phyloP scores from a whole-genome alignment of 2,797 vertebrate species.

The Lateolabrax maculatus region DNA sequence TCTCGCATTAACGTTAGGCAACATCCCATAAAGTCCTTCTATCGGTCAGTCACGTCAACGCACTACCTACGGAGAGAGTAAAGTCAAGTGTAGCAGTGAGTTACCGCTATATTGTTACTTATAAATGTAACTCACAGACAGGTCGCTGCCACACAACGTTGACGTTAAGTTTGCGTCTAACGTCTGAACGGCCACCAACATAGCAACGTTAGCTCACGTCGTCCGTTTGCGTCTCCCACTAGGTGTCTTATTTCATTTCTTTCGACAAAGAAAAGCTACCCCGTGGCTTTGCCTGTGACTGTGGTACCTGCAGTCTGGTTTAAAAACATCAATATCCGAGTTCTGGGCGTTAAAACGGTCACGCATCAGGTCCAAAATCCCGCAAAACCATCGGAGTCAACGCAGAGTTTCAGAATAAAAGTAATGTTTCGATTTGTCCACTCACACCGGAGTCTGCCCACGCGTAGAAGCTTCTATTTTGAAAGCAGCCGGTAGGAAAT shows the following conservation, averaged over 20 bases:
- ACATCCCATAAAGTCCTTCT: too few species aligned
- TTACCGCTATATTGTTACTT: not conserved
- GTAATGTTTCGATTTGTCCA: not conserved
- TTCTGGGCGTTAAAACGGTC: not conserved
- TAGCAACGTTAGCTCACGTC: conserved; percentile 28
- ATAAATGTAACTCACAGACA: not conserved
- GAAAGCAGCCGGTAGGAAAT: conserved; percentile 16
- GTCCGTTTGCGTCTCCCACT: not conserved
- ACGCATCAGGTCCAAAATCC: not conserved
- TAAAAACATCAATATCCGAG: not conserved
- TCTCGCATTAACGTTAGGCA: not conserved
- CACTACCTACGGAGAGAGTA: not conserved
- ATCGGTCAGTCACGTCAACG: not conserved
- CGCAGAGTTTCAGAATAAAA: conserved; percentile 55
- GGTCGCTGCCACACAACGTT: not conserved
- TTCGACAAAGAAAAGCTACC: not conserved
- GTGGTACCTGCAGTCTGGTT: not conserved
- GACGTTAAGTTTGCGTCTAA: not conserved
- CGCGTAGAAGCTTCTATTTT: conserved; percentile 56
- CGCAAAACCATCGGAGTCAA: not conserved
- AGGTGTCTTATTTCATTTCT: accelerated
- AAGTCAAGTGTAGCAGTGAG: not conserved
- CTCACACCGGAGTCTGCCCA: accelerated
- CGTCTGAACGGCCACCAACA: not conserved
- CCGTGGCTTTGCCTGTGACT: not conserved